phyloP scores from a whole-genome alignment of 2,113 vertebrate species.

The Dissostichus mawsoni region DNA sequence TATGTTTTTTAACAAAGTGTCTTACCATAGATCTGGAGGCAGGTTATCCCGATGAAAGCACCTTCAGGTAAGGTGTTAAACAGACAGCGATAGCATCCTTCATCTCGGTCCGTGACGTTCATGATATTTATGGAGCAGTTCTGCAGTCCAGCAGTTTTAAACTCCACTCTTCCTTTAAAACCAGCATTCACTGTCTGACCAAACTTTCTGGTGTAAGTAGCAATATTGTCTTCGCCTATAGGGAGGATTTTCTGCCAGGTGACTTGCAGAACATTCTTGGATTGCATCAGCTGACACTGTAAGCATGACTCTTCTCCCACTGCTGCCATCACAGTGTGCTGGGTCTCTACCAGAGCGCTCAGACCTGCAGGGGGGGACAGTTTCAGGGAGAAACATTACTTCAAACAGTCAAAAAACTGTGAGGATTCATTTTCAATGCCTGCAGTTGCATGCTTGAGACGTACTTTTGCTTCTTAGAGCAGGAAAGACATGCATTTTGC shows the following conservation, averaged over 20 bases:
- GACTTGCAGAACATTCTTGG: constrained; percentile 41
- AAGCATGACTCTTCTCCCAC: constrained; percentile 40
- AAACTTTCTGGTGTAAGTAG: not conserved
- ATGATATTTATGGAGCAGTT: constrained; percentile 47
- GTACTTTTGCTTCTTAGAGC: no score
- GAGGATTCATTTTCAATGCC: no score
- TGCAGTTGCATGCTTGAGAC: no score
- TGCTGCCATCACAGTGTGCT: constrained; percentile 19
- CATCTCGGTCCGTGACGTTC: constrained; percentile 42
- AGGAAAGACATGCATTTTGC: no score
- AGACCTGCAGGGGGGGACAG: constrained; percentile 12
- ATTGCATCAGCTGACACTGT: constrained; percentile 34
- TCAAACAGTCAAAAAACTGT: no score
- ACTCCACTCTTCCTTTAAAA: constrained; percentile 11
- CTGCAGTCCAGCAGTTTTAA: constrained; percentile 8
- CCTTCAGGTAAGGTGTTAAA: constrained; percentile 52
- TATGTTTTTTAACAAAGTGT: not conserved
- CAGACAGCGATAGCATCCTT: constrained; percentile 55
- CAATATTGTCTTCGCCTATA: not conserved
- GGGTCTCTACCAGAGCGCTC: not conserved
- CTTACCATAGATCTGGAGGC: constrained; percentile 37
- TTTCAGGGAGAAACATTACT: no score
- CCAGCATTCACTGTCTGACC: not conserved
- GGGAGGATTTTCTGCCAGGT: constrained; percentile 48
- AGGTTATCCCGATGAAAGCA: not conserved